A percentile compares a stretch with the other conserved stretches of the same genome.
Conservation (phyloP, 2,797 vertebrate genomes). For the Heliangelus exortis region DNA sequence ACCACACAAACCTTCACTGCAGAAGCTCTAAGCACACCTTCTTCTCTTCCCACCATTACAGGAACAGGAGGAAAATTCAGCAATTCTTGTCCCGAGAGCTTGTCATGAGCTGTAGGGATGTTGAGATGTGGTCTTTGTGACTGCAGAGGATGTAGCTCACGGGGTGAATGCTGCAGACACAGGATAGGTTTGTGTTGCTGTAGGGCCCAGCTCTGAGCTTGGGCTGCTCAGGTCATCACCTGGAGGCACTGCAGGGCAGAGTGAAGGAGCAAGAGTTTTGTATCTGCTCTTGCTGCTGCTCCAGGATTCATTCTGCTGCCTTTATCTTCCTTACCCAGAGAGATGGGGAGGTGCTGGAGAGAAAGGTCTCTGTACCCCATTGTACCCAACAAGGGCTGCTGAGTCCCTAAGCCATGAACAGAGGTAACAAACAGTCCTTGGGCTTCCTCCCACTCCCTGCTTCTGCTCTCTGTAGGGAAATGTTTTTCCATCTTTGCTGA, state of each 20-base stretch:
- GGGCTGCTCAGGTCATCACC: constrained; percentile 78
- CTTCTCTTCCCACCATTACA: background rate
- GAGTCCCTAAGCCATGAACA: background rate
- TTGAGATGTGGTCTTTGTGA: background rate
- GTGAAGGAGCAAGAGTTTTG: constrained; percentile 51
- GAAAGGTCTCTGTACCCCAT: background rate
- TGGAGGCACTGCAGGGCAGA: constrained; percentile 23
- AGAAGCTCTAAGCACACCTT: background rate
- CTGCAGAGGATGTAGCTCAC: too few relatives aligned
- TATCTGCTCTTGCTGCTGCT: background rate
- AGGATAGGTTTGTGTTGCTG: constrained; percentile 65
- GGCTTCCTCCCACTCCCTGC: background rate
- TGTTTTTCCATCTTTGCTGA: background rate
- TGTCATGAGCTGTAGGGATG: background rate
- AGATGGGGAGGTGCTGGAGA: background rate
- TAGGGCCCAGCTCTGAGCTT: too few relatives aligned
- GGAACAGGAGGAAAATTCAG: background rate
- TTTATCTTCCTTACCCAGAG: background rate
- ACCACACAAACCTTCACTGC: background rate
- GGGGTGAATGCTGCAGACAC: background rate
- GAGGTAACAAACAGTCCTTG: background rate
- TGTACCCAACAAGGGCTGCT: background rate
- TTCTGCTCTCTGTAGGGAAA: background rate
- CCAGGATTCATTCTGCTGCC: background rate
- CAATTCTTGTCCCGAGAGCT: too few relatives aligned